These are phyloP conservation scores for Lissonota sp. DNA, from an alignment of 2,888 invertebrate species.

Conservation along the genomic window DNA sequence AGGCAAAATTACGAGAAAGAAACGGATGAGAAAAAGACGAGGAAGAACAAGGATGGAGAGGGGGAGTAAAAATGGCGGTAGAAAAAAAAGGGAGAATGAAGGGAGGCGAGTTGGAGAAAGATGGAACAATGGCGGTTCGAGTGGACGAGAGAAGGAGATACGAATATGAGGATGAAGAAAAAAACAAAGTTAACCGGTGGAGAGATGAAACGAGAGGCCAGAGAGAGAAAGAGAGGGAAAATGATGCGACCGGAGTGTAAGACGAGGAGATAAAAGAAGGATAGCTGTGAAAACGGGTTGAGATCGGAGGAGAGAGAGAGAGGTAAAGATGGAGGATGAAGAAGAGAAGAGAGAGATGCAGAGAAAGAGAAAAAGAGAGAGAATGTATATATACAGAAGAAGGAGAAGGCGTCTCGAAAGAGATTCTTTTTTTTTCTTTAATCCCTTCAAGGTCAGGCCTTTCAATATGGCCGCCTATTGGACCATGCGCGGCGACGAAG, in stretches of 20 bases:
- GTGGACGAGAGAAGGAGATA: slow-evolving; percentile 43
- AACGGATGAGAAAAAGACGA: slow-evolving; percentile 35
- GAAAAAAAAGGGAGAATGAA: slow-evolving; percentile 29
- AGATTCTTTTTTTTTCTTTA: slow-evolving; percentile 71
- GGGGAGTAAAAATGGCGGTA: slow-evolving; percentile 33
- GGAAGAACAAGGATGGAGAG: slow-evolving; percentile 23
- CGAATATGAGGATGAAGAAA: slow-evolving; percentile 48
- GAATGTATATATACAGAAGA: slow-evolving; percentile 26
- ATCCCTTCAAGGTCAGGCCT: slow-evolving; percentile 78
- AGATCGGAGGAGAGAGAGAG: slow-evolving; percentile 38
- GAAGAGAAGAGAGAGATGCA: slow-evolving; percentile 33
- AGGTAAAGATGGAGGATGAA: slow-evolving; percentile 26
- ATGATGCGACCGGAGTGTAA: slow-evolving; percentile 18
- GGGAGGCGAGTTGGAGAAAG: slow-evolving; percentile 36
- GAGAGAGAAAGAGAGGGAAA: slow-evolving; percentile 44
- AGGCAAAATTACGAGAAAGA: slow-evolving; percentile 34
- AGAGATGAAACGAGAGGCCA: slow-evolving; percentile 17
- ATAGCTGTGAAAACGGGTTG: slow-evolving; percentile 35
- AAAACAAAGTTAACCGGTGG: slow-evolving; percentile 6
- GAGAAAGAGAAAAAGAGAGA: slow-evolving; percentile 31
- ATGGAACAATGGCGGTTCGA: slow-evolving; percentile 12
- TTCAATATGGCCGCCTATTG: slow-evolving; percentile 80
- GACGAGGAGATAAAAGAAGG: slow-evolving; percentile 10
- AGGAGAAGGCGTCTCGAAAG: slow-evolving; percentile 71
- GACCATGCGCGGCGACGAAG: slow-evolving; percentile 70